A percentile compares a stretch with the other conserved stretches of the same genome.
Evolutionary conservation across 2,888 invertebrate species (phyloP).

Genomic region (Pycnomerus fuliginosus): DNA sequence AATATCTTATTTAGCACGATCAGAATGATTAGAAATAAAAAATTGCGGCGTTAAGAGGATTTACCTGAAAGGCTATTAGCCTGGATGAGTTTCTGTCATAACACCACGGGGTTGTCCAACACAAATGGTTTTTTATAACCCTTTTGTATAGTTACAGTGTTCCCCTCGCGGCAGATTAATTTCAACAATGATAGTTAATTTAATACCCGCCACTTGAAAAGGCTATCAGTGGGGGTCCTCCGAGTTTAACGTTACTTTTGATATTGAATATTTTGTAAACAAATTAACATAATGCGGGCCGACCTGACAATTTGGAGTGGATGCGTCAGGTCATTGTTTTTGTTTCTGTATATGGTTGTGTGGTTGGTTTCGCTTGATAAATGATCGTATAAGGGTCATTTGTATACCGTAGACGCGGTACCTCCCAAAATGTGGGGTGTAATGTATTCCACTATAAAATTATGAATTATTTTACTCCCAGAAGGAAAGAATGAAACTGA

Average conservation of each 20-base stretch:
- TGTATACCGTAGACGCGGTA: conserved; percentile 27
- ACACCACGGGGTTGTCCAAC: no score
- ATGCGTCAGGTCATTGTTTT: conserved; percentile 22
- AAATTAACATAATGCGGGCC: conserved; percentile 25
- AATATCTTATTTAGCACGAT: no score
- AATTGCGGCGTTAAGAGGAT: no score
- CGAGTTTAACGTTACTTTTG: no score
- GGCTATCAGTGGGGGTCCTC: conserved; percentile 15
- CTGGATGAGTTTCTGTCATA: no score
- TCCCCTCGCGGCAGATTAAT: conserved; percentile 22
- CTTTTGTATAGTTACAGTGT: conserved; percentile 18
- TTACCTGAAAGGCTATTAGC: no score
- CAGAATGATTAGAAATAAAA: no score
- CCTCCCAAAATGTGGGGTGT: conserved; percentile 32
- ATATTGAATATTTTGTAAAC: conserved; percentile 7
- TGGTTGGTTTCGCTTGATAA: conserved; percentile 32
- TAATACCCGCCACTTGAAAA: conserved; percentile 15
- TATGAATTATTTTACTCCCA: conserved; percentile 31
- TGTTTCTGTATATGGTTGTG: conserved; percentile 22
- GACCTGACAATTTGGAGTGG: conserved; percentile 9
- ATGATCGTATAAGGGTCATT: conserved; percentile 32
- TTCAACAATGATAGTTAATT: conserved; percentile 21
- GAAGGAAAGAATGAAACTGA: conserved; percentile 28
- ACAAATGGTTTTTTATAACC: conserved; percentile 24
- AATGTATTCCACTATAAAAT: conserved; percentile 32